These are phyloP conservation scores for Elysia chlorotica DNA, from an alignment of 1,140 invertebrate species.

Conservation along the genomic window DNA sequence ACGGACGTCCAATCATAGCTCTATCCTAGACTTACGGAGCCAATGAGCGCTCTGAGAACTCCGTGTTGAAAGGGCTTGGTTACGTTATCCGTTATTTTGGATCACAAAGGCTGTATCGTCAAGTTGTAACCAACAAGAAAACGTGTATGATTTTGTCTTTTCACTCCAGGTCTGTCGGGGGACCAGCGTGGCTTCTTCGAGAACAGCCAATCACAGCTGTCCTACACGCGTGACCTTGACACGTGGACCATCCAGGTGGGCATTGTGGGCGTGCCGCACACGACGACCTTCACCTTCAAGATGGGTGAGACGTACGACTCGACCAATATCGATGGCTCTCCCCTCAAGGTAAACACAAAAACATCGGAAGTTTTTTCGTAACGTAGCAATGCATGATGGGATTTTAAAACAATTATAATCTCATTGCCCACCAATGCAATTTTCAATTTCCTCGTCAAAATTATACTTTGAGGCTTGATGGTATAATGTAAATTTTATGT, in stretches of 20 bases:
- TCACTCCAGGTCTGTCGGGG: not conserved
- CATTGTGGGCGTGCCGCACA: constrained; percentile 31
- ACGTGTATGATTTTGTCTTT: not conserved
- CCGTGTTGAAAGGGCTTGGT: not conserved
- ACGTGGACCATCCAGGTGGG: constrained; percentile 34
- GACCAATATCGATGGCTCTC: constrained; percentile 34
- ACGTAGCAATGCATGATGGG: too few species aligned
- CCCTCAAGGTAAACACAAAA: constrained; percentile 33
- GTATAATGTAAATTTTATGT: too few species aligned
- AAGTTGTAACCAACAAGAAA: not conserved
- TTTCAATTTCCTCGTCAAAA: too few species aligned
- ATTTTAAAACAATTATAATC: too few species aligned
- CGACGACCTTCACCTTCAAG: constrained; percentile 33
- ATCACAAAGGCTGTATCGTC: not conserved
- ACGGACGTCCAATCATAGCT: not conserved
- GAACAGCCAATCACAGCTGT: constrained; percentile 27
- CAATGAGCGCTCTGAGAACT: not conserved
- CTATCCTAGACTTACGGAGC: not conserved
- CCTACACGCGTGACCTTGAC: constrained; percentile 26
- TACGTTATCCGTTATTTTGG: not conserved
- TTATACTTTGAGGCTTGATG: too few species aligned
- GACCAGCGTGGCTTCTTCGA: constrained; percentile 14
- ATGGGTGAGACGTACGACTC: constrained; percentile 37
- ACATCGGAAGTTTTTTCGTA: too few species aligned
- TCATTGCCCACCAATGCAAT: too few species aligned